Evolutionary conservation across 2,113 vertebrate species (phyloP), one percentile per base, ranked within the genome.

Genomic region (Ictidomys tridecemlineatus): DNA sequence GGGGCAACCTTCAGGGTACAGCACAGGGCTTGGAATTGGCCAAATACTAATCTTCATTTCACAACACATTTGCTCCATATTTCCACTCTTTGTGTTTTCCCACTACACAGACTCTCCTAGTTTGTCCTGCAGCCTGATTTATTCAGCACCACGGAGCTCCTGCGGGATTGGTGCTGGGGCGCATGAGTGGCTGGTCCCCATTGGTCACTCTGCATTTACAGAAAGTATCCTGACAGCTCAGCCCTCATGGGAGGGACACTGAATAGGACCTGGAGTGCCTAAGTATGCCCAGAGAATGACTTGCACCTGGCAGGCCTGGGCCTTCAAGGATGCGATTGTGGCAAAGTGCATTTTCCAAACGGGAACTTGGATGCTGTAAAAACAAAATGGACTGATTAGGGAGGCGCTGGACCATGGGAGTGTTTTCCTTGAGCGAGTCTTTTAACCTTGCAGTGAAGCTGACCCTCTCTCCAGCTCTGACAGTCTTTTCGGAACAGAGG

Each of bases 321-420:
- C 78, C 67, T 51, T 69, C 45, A 58, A 17, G 26, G 53, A 72
- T 65, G 86, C 1, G n/a, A 86, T 9, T 18, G 28, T 61, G 58
- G 88, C 56, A 93, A 69, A 78, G 37, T 85, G 58, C 85, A 65
- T 96, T 97, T 96, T 97, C 86, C 79, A 94, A 94, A 93, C 22
- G 93, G 92, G 91, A 95, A 93, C 67, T 22, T 63, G 84, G 94
- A 95, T 1, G 7, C 61, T 42, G 34, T 89, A 61, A 90, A 97
- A 97, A 94, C 91, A 93, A 96, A 96, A 96, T 94, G 95, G 95
- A 90, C 86, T 82, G 94, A 98, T 97, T 97, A 98, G 93, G 69
- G 92, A 97, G 94, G 95, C 42, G 1, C 94, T 88, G 84, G 95
- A 95, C 94, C 97, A 78, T 96, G 93, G 95, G 93, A 87, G n/a